Conservation (phyloP, 2,888 invertebrate species). For the Acheta domesticus region DNA sequence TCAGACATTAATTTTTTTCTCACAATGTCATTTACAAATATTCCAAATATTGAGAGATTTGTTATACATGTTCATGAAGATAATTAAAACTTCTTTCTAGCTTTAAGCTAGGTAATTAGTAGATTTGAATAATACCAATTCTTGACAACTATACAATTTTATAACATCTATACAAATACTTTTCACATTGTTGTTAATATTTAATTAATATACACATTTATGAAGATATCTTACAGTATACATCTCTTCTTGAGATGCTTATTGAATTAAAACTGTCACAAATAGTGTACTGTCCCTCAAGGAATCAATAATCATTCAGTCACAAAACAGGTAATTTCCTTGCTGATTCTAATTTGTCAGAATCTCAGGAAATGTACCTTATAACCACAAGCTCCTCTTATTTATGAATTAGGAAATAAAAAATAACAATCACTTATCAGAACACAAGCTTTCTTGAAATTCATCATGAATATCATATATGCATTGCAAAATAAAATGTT, state of each 20-base stretch:
- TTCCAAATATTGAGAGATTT: too few species aligned
- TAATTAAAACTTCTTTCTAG: not conserved
- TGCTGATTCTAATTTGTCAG: not conserved
- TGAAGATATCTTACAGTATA: slow-evolving; percentile 3
- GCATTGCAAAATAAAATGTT: not conserved
- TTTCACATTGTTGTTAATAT: slow-evolving; percentile 2
- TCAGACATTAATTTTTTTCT: too few species aligned
- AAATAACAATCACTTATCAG: not conserved
- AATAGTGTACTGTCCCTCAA: not conserved
- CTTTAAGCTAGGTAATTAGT: not conserved
- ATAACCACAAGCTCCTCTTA: not conserved
- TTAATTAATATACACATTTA: not conserved
- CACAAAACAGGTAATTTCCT: not conserved
- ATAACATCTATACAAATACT: not conserved
- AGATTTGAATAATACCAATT: too few species aligned
- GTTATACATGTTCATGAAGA: too few species aligned
- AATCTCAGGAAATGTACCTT: not conserved
- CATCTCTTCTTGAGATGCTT: not conserved
- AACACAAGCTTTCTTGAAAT: not conserved
- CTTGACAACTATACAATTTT: not conserved
- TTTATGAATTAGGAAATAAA: not conserved
- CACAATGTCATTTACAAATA: too few species aligned
- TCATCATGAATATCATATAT: not conserved
- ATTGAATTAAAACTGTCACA: not conserved
- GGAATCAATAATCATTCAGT: not conserved